phyloP scores from a whole-genome alignment of 2,888 invertebrate species.

The Drosophila siamana region DNA sequence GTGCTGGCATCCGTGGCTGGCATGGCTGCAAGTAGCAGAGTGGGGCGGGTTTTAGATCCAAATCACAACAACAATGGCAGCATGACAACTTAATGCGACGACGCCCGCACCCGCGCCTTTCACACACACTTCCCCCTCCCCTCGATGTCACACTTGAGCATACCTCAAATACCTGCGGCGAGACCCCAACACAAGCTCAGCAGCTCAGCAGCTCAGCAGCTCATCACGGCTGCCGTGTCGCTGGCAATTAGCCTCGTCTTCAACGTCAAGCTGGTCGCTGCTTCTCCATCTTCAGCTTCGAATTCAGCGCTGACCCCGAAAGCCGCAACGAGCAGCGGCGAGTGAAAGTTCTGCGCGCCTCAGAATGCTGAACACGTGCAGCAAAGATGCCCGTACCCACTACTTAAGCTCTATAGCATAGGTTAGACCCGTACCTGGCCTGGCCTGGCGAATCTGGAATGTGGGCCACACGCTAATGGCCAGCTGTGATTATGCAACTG shows the following conservation, averaged over 20 bases:
- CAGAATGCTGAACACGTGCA: neutral
- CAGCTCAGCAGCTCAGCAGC: too few species aligned
- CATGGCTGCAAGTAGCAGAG: conserved; percentile 1
- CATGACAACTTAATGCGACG: conserved; percentile 46
- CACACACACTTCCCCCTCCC: neutral
- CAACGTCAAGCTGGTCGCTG: conserved; percentile 17
- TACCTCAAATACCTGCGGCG: conserved; percentile 22
- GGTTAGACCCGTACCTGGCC: neutral
- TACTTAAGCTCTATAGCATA: too few species aligned
- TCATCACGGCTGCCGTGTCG: conserved; percentile 58
- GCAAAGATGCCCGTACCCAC: neutral
- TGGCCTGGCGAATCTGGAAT: conserved; percentile 14
- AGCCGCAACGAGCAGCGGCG: conserved; percentile 31
- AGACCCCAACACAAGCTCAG: conserved; percentile 5
- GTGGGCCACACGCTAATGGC: conserved; percentile 56
- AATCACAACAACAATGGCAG: conserved; percentile 28
- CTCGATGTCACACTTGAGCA: conserved; percentile 3
- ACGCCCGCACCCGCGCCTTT: conserved; percentile 39
- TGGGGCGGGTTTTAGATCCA: conserved; percentile 17
- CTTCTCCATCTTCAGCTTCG: conserved; percentile 9
- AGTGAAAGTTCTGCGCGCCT: conserved; percentile 60
- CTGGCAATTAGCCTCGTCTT: conserved; percentile 54
- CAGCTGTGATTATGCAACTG: conserved; percentile 60
- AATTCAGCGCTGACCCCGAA: conserved; percentile 23
- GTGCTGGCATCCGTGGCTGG: neutral